Conservation (phyloP, 2,113 vertebrate species). For the Plestiodon gilberti region DNA sequence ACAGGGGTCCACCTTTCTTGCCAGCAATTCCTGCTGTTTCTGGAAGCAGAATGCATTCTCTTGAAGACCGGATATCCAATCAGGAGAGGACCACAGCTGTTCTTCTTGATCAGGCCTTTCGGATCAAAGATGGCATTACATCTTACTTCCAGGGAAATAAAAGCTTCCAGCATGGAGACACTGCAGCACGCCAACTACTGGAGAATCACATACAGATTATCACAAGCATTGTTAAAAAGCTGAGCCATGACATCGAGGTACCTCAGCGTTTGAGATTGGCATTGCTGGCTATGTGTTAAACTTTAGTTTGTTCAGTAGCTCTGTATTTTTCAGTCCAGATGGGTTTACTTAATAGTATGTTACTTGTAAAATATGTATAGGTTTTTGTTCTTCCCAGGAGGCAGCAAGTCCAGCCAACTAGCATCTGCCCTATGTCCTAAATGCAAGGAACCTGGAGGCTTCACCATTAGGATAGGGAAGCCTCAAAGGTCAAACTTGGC, state of each 20-base stretch:
- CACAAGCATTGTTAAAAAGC: slow-evolving; percentile 82
- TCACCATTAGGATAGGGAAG: not conserved
- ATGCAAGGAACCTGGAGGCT: not conserved
- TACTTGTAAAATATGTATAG: not conserved
- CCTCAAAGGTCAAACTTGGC: not conserved
- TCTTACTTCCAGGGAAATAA: slow-evolving; percentile 70
- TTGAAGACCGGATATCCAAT: slow-evolving; percentile 70
- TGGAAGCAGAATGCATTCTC: slow-evolving; percentile 42
- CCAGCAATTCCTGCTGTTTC: slow-evolving; percentile 28
- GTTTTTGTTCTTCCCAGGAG: not conserved
- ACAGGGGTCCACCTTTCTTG: slow-evolving; percentile 52
- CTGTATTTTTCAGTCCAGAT: slow-evolving; percentile 25
- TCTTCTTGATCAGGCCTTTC: slow-evolving; percentile 83
- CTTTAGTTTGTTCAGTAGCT: not conserved
- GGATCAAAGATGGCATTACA: slow-evolving; percentile 80
- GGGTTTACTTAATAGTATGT: not conserved
- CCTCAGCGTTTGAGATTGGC: not conserved
- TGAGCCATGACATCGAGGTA: slow-evolving; percentile 84
- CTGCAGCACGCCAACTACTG: slow-evolving; percentile 75
- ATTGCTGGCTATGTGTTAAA: not conserved
- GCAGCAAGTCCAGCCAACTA: slow-evolving; percentile 20
- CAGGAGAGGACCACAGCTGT: slow-evolving; percentile 77
- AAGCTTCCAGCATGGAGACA: slow-evolving; percentile 68
- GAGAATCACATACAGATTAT: slow-evolving; percentile 84
- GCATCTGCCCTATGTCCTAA: not conserved